phyloP scores from a whole-genome alignment of 1,140 invertebrate genomes.

The Sycophaga agraensis region DNA sequence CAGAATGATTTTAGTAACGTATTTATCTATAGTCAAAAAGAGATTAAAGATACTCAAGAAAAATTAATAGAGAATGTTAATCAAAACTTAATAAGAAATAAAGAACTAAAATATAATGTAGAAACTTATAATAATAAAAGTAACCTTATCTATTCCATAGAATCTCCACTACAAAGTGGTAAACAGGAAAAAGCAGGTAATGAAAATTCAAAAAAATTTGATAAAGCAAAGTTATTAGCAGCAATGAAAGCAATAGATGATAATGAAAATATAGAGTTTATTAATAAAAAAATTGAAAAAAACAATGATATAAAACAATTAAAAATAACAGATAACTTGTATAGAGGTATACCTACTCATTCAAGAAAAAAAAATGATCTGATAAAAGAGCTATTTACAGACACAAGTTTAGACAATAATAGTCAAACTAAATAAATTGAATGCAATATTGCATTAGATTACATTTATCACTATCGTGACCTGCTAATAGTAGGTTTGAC shows the following conservation, averaged over 20 bases:
- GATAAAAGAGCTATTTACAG: slow-evolving; percentile 50
- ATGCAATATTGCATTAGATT: neutral
- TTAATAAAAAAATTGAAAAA: slow-evolving; percentile 36
- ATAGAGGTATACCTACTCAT: slow-evolving; percentile 46
- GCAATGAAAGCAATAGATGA: slow-evolving; percentile 67
- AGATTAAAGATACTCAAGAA: neutral
- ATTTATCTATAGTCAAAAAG: neutral
- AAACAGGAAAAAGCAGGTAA: neutral
- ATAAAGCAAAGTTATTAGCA: slow-evolving; percentile 65
- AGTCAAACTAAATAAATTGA: neutral
- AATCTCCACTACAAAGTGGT: neutral
- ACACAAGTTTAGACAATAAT: slow-evolving; percentile 26
- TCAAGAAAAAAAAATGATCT: slow-evolving; percentile 45
- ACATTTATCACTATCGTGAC: slow-evolving; percentile 9
- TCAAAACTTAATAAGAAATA: neutral
- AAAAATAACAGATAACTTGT: slow-evolving; percentile 54
- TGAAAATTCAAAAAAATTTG: slow-evolving; percentile 40
- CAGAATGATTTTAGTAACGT: neutral
- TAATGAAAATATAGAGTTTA: slow-evolving; percentile 59
- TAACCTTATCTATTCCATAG: neutral
- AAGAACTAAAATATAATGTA: neutral
- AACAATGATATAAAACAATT: slow-evolving; percentile 36
- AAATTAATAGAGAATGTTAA: neutral
- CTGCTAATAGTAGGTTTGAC: slow-evolving; percentile 12
- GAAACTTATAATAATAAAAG: neutral